A percentile compares a stretch with the other conserved stretches of the same genome.
phyloP scores from a whole-genome alignment of 92 coral and sea anemone species.

The Metridium senile region DNA sequence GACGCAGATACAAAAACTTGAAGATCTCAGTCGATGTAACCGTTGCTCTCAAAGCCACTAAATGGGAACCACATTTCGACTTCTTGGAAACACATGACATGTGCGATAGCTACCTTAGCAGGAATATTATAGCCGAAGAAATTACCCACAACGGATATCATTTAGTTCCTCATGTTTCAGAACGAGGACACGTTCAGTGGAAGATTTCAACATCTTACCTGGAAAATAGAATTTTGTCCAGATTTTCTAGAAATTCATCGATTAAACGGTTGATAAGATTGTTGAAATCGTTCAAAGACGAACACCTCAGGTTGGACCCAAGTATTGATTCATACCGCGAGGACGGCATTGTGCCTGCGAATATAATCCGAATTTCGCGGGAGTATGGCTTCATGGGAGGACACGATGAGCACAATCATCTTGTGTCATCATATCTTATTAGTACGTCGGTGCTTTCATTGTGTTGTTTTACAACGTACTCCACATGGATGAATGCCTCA shows the following conservation, averaged over 20 bases:
- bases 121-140: constrained; percentile 23
- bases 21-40: constrained; percentile 33
- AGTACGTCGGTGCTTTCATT: constrained; percentile 30
- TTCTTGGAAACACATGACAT: constrained; percentile 10
- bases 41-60: constrained; percentile 33
- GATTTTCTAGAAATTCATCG: constrained; percentile 34
- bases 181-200: constrained; percentile 33
- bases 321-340: constrained; percentile 18
- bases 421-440: constrained; percentile 30
- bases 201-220: constrained; percentile 32
- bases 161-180: constrained; percentile 35
- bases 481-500: constrained; percentile 30
- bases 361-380: background rate
- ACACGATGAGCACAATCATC: constrained; percentile 29
- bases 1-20: constrained; percentile 24
- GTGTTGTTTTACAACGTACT: constrained; percentile 22
- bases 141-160: constrained; percentile 29
- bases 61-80: constrained; percentile 37
- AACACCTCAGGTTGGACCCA: constrained; percentile 20
- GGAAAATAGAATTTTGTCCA: constrained; percentile 31
- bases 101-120: constrained; percentile 7
- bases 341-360: background rate
- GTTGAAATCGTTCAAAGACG: constrained; percentile 19
- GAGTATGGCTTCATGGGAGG: constrained; percentile 17
- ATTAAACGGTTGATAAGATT: constrained; percentile 29